Conservation (phyloP, 1,140 invertebrate genomes). For the Ditylenchus dipsaci region DNA sequence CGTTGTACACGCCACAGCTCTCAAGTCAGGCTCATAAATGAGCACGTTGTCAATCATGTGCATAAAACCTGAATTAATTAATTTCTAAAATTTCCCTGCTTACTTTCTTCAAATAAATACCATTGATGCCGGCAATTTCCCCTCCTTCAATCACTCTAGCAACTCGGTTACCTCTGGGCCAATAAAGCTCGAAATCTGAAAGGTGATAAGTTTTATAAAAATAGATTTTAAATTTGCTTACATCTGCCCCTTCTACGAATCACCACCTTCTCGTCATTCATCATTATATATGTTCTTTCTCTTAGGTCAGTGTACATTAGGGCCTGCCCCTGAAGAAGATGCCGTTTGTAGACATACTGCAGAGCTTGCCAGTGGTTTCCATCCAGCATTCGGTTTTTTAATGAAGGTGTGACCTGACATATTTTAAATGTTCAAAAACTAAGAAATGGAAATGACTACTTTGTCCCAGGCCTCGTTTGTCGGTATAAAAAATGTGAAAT, state of each 20-base stretch:
- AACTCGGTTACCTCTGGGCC: conserved; percentile 56
- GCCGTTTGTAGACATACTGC: conserved; percentile 57
- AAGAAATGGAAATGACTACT: conserved; percentile 16
- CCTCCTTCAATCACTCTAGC: conserved; percentile 54
- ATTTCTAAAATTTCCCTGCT: no score
- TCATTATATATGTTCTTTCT: conserved; percentile 56
- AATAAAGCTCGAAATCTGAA: conserved; percentile 58
- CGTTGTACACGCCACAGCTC: conserved; percentile 16
- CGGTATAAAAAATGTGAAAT: conserved; percentile 86
- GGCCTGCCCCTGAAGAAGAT: conserved; percentile 55
- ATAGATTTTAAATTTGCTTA: conserved; percentile 31
- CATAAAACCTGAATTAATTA: conserved; percentile 44
- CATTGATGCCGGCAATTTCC: conserved; percentile 58
- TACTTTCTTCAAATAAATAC: conserved; percentile 48
- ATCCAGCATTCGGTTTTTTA: conserved; percentile 45
- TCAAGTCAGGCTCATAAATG: conserved; percentile 47
- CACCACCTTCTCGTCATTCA: conserved; percentile 58
- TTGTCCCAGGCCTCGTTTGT: conserved; percentile 72
- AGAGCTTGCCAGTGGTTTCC: conserved; percentile 56
- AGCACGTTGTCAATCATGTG: conserved; percentile 44
- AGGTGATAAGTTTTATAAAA: not conserved
- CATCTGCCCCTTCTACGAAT: conserved; percentile 55
- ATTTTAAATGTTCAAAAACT: no score
- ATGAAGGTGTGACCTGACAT: conserved; percentile 22
- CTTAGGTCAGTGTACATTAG: conserved; percentile 48